Evolutionary conservation across 2,888 invertebrate genomes (phyloP).

Genomic region (Tetramorium bicarinatum): DNA sequence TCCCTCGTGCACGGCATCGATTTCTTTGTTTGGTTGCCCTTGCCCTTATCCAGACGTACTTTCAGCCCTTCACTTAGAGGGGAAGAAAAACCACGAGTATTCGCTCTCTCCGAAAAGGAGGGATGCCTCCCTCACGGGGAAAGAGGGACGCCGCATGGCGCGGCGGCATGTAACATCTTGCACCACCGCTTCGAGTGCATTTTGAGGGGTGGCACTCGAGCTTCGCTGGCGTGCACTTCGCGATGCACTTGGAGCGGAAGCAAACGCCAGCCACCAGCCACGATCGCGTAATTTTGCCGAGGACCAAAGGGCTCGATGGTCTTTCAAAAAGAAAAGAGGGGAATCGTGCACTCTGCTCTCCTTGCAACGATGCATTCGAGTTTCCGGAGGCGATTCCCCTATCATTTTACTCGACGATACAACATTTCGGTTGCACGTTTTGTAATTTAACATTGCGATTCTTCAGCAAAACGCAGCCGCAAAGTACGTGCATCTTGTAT

Average conservation of each 20-base stretch:
- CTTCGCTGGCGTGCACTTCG: conserved; percentile 40
- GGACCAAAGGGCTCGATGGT: conserved; percentile 31
- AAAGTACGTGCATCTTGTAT: not conserved
- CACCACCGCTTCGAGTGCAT: conserved; percentile 43
- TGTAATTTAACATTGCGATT: not conserved
- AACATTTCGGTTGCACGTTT: not conserved
- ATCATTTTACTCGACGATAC: not conserved
- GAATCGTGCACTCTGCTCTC: not conserved
- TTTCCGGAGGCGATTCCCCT: not conserved
- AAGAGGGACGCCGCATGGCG: not conserved
- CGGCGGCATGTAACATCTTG: conserved; percentile 39
- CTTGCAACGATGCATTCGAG: not conserved
- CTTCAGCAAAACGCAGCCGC: not conserved
- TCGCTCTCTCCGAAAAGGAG: not conserved
- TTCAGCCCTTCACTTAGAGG: conserved; percentile 18
- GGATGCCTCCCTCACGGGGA: not conserved
- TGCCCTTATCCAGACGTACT: conserved; percentile 72
- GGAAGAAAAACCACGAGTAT: conserved; percentile 26
- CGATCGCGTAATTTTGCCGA: conserved; percentile 45
- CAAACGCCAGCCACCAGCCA: conserved; percentile 29
- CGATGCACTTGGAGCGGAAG: conserved; percentile 43
- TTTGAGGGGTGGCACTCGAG: conserved; percentile 35
- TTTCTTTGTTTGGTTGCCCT: conserved; percentile 71
- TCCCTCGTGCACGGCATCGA: conserved; percentile 6
- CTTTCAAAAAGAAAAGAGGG: conserved; percentile 19